Evolutionary conservation across 2,888 invertebrate genomes (phyloP).

Genomic region (Chrysodeixis includens): DNA sequence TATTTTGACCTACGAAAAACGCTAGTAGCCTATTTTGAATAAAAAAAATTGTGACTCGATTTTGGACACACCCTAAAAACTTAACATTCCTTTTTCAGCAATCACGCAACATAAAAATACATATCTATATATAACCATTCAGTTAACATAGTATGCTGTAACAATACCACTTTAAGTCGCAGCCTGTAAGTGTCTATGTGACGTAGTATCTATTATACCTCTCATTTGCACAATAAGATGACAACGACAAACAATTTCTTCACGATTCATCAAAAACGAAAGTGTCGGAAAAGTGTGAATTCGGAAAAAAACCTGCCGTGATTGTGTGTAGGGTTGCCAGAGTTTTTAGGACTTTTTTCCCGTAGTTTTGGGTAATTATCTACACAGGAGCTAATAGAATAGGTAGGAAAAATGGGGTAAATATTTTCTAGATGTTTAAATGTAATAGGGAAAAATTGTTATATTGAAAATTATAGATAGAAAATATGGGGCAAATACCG

Average conservation of each 20-base stretch:
- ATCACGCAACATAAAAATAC: slow-evolving; percentile 15
- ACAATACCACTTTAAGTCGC: slow-evolving; percentile 27
- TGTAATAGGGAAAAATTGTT: no score
- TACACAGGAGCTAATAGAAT: no score
- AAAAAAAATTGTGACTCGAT: no score
- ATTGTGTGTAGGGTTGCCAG: slow-evolving; percentile 53
- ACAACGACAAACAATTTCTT: slow-evolving; percentile 59
- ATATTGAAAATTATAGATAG: no score
- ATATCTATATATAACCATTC: slow-evolving; percentile 17
- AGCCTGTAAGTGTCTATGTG: slow-evolving; percentile 27
- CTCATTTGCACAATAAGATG: slow-evolving; percentile 43
- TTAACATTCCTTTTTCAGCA: no score
- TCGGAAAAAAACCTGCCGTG: slow-evolving; percentile 63
- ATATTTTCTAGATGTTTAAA: no score
- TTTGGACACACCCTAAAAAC: no score
- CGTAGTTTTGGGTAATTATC: slow-evolving; percentile 8
- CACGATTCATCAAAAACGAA: slow-evolving; percentile 74
- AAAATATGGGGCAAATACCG: no score
- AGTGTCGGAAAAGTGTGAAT: slow-evolving; percentile 74
- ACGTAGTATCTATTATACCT: slow-evolving; percentile 41
- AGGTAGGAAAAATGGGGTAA: no score
- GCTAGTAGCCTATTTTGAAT: no score
- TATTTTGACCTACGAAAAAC: no score
- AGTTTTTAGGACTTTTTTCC: neutral
- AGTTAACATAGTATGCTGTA: slow-evolving; percentile 24